Evolutionary conservation across 1,140 invertebrate species (phyloP), one percentile per base, ranked within the genome.

Genomic region (Theocolax elegans): DNA sequence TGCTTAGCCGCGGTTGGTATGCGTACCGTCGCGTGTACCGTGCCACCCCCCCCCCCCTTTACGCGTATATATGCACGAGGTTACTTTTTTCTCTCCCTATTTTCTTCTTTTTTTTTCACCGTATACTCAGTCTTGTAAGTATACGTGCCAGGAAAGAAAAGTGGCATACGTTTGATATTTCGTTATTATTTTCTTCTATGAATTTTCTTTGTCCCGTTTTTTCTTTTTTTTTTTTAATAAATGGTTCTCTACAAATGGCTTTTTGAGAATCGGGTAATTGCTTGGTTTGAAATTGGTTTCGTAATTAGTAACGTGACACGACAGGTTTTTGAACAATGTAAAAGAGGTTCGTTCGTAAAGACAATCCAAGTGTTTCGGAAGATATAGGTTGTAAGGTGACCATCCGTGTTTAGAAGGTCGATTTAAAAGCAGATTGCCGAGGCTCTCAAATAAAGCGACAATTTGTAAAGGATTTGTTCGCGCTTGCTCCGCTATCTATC

Each of bases 1-100:
- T 75, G 74, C 73, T 75, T 69, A 68, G 29, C 42, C 44, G 63
- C 71, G 69, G 69, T 76, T 78, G 72, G 68, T 70, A 64, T 70
- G 51, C 60, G 59, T 49, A 10, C 38, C 29, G 15, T 42, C 58
- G 46, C 46, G 66, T 19, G 31, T 27, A 31, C 31, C 31, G 4
- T 35, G 4, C 10, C 10, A 35, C 31, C 31, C 31, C 31, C 31
- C 31, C 31, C 4, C 10, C 10, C 31, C 31, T 35, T 35, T 35
- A 6, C 10, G 4, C 31, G 31, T 35, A 35, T 35, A 35, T 35
- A 35, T 35, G 31, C 4, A 35, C 4, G 31, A 35, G 31, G 31
- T 35, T n/a, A 6, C 44, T 46, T 15, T n/a, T 46, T 46, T 35
- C 10, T 35, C 10, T 10, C 31, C 31, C n/a, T n/a, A n/a, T n/a